Conservation (phyloP, 2,113 vertebrate species). For the Cyrtonyx montezumae region DNA sequence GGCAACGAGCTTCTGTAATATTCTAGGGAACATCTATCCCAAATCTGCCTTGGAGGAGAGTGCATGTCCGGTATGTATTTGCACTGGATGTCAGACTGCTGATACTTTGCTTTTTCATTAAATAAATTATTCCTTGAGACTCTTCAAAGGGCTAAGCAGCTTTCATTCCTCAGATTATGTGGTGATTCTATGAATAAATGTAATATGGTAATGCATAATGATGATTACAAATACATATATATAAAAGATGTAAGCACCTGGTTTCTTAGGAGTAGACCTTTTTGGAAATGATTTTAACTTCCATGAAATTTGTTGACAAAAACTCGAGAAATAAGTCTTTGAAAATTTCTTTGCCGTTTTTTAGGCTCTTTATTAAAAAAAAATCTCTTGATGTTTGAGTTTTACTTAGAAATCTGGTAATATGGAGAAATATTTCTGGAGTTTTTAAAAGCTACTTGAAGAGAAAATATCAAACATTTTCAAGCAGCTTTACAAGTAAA, state of each 20-base stretch:
- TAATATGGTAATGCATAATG: conserved; percentile 3
- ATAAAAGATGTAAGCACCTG: not conserved
- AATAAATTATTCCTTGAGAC: conserved; percentile 22
- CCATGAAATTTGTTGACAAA: conserved; percentile 15
- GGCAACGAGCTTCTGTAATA: not conserved
- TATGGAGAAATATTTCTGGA: not conserved
- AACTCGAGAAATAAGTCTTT: not conserved
- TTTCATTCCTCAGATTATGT: conserved; percentile 26
- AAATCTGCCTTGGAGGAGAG: not conserved
- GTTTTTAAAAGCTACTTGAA: not conserved
- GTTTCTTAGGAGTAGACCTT: not conserved
- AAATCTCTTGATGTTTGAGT: not conserved
- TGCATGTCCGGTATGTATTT: not conserved
- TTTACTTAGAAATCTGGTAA: not conserved
- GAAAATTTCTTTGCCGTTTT: not conserved
- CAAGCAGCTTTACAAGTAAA: not conserved
- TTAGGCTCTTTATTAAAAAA: not conserved
- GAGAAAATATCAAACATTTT: conserved; percentile 3
- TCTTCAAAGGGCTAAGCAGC: conserved; percentile 52
- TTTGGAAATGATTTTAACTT: conserved; percentile 6
- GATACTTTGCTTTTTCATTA: conserved; percentile 46
- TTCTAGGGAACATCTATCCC: not conserved
- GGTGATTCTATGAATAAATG: conserved; percentile 54
- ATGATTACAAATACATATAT: conserved; percentile 22
- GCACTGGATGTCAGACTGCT: conserved; percentile 4